A percentile compares a stretch with the other conserved stretches of the same genome.
These are phyloP conservation scores for Ips typographus DNA, from an alignment of 1,140 invertebrate genomes.

Conservation along the genomic window DNA sequence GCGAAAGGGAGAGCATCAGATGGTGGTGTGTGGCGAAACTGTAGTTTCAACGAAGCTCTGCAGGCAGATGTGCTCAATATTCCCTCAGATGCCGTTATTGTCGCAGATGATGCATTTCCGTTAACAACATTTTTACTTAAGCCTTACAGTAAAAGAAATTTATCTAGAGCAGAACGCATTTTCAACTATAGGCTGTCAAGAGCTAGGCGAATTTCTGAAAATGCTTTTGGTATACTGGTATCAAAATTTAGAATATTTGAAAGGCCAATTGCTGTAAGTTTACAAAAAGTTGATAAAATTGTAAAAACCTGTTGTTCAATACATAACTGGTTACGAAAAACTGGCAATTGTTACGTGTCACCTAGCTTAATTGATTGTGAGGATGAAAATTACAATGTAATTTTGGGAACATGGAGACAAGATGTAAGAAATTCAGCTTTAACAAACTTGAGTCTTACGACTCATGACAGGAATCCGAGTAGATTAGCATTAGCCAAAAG, in stretches of 20 bases:
- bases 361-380: not conserved
- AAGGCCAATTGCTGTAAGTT: slow-evolving; percentile 38
- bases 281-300: slow-evolving; percentile 24
- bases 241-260: slow-evolving; percentile 47
- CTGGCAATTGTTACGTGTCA: not conserved
- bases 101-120: slow-evolving; percentile 24
- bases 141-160: slow-evolving; percentile 10
- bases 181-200: slow-evolving; percentile 50
- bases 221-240: slow-evolving; percentile 54
- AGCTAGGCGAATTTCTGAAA: slow-evolving; percentile 49
- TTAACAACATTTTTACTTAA: slow-evolving; percentile 25
- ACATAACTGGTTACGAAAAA: slow-evolving; percentile 36
- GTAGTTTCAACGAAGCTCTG: too few species aligned
- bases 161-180: slow-evolving; percentile 39
- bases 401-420: not conserved
- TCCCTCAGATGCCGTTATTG: not conserved
- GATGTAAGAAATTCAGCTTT: too few species aligned
- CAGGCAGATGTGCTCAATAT: too few species aligned
- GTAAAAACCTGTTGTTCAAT: slow-evolving; percentile 21
- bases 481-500: slow-evolving; percentile 4
- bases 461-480: not conserved
- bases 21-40: too few species aligned
- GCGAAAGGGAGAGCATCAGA: too few species aligned
- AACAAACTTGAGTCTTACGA: not conserved
- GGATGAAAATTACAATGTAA: not conserved